These are phyloP conservation scores for Crioceris asparagi DNA, from an alignment of 2,888 invertebrate species.

Conservation along the genomic window DNA sequence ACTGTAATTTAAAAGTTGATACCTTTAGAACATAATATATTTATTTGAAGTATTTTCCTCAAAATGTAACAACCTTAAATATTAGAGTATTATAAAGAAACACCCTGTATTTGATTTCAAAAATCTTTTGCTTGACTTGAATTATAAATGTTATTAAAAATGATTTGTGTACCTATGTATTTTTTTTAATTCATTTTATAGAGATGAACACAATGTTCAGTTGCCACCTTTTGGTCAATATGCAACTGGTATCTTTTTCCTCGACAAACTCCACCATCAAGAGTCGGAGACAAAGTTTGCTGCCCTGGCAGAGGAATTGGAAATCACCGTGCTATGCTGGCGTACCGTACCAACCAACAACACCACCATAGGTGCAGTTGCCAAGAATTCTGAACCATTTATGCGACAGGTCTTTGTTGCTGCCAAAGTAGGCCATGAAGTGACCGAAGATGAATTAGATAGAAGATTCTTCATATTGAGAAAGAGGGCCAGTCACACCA, in stretches of 20 bases:
- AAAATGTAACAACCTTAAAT: too few relatives aligned
- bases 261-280: constrained; percentile 73
- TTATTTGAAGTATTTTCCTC: too few relatives aligned
- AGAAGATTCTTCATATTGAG: constrained; percentile 64
- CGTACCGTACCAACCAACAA: constrained; percentile 85
- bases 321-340: constrained; percentile 83
- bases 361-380: constrained; percentile 80
- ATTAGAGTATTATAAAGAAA: too few relatives aligned
- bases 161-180: background rate
- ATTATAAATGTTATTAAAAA: too few relatives aligned
- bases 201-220: constrained; percentile 68
- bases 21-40: too few relatives aligned
- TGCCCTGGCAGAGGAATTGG: constrained; percentile 68
- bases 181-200: constrained; percentile 35
- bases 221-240: constrained; percentile 83
- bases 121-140: too few relatives aligned
- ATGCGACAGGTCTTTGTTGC: constrained; percentile 76
- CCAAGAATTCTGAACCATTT: constrained; percentile 87
- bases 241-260: constrained; percentile 93
- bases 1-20: too few relatives aligned
- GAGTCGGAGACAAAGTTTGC: constrained; percentile 74
- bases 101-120: too few relatives aligned
- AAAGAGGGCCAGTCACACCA: constrained; percentile 83
- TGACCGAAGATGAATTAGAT: constrained; percentile 31
- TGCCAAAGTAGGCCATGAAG: constrained; percentile 19